These are phyloP conservation scores for Danio albolineatus DNA, from an alignment of 2,797 vertebrate species.

Conservation along the genomic window DNA sequence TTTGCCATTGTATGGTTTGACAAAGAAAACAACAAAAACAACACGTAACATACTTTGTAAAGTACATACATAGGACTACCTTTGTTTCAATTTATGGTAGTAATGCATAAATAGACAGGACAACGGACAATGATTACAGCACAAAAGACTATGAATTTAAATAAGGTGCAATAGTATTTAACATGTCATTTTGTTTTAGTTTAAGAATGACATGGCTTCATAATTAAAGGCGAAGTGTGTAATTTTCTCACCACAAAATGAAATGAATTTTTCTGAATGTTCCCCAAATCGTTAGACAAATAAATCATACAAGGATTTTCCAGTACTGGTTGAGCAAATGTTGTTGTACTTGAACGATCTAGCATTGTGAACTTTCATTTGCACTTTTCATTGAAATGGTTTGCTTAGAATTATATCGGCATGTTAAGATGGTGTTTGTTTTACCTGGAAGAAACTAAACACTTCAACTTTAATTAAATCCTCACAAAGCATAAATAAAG, in stretches of 20 bases:
- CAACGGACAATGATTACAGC: conserved; percentile 30
- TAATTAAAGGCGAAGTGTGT: conserved; percentile 17
- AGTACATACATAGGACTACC: conserved; percentile 34
- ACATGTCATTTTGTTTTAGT: conserved; percentile 39
- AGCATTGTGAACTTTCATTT: not conserved
- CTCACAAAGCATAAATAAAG: conserved; percentile 30
- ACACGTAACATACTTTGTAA: conserved; percentile 33
- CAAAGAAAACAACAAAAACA: conserved; percentile 4
- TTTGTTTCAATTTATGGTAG: conserved; percentile 48
- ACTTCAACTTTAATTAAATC: conserved; percentile 12
- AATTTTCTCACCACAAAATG: not conserved
- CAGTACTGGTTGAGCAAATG: not conserved
- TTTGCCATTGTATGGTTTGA: conserved; percentile 46
- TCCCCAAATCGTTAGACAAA: not conserved
- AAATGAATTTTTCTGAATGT: not conserved
- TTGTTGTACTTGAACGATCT: not conserved
- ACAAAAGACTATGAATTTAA: conserved; percentile 43
- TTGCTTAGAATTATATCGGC: not conserved
- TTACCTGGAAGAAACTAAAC: not conserved
- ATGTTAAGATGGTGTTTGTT: not conserved
- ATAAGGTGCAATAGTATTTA: conserved; percentile 61
- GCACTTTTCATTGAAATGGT: not conserved
- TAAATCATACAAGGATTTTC: not conserved
- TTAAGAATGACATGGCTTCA: conserved; percentile 41
- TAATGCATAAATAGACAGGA: conserved; percentile 51